Evolutionary conservation across 2,888 invertebrate species (phyloP), one percentile per base, ranked within the genome.

Genomic region (Cosmia pyralina): DNA sequence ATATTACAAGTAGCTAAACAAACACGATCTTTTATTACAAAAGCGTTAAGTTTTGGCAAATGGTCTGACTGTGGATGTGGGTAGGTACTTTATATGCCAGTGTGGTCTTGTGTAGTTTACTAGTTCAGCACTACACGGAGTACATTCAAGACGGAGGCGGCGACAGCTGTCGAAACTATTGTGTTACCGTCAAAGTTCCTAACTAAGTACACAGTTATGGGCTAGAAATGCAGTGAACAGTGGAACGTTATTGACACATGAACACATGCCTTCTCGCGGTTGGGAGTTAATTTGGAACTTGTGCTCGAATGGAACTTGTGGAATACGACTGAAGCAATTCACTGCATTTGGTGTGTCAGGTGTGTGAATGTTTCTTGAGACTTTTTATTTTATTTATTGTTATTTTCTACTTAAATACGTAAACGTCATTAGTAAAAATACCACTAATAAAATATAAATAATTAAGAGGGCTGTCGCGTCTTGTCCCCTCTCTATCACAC

Each of bases 21-120:
- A 88, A 87, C 83, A 82, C 68, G 59, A 75, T 75, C 69, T 82
- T 87, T 84, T 84, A 81, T 41, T 77, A 85, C 77, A 82, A 84
- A 79, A 82, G 60, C 69, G 74, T 79, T 84, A 70, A 77, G 72
- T 80, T 84, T 83, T 83, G 76, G 68, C 69, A 83, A 79, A 79
- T 70, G 69, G 46, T 69, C 75, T 81, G 74, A 59, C 67, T 71
- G 17, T 38, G 28, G 17, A 13, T n/a, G n/a, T n/a, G 44, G 44
- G 44, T 52, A 8, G 28, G 5, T 34, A 69, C 41, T 28, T 73
- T 73, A 28, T 72, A 73, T 44, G 44, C 44, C 5, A 22, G 15
- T 22, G 19, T 67, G n/a, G 34, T 28, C 60, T 62, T 52, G 44
- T 75, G 34, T 69, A 70, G 60, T 58, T 65, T 60, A 48, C 19